Percentiles rank a stretch among this genome's conserved stretches.
These are phyloP conservation scores for Corydoras sp. DNA, from an alignment of 2,113 vertebrate genomes.

Conservation along the genomic window DNA sequence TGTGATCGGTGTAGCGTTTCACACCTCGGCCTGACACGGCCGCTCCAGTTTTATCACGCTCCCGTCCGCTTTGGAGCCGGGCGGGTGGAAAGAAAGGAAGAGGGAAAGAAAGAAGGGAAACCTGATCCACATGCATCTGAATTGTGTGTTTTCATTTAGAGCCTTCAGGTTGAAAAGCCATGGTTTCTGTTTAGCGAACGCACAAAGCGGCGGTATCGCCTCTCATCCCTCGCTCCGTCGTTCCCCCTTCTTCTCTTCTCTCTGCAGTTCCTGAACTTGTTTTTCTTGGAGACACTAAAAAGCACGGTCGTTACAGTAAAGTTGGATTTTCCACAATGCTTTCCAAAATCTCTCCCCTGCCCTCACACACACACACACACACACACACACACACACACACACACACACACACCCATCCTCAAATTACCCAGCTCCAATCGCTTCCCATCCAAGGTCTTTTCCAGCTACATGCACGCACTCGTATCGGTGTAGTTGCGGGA, in stretches of 20 bases:
- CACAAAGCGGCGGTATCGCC: constrained; percentile 43
- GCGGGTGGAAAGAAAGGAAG: background rate
- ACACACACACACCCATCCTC: constrained; percentile 17
- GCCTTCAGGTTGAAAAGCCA: constrained; percentile 38
- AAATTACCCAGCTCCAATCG: constrained; percentile 22
- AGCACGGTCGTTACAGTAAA: constrained; percentile 48
- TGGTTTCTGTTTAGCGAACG: constrained; percentile 42
- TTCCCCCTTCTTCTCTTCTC: background rate
- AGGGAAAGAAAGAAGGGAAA: constrained; percentile 35
- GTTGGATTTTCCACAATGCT: constrained; percentile 52
- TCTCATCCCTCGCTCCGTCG: constrained; percentile 33
- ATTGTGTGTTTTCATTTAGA: constrained; percentile 53
- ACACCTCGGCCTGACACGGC: background rate
- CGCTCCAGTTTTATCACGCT: constrained; percentile 2
- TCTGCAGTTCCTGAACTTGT: constrained; percentile 32
- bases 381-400: constrained; percentile 11
- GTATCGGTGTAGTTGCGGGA: background rate
- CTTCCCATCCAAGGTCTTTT: constrained; percentile 23
- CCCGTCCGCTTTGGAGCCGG: background rate
- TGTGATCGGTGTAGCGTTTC: background rate
- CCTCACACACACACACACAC: constrained; percentile 11
- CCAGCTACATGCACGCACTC: background rate
- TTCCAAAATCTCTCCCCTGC: constrained; percentile 50
- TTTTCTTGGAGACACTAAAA: constrained; percentile 48
- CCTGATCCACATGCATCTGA: constrained; percentile 17